Evolutionary conservation across 2,888 invertebrate species (phyloP).

Genomic region (Agrochola lychnidis): DNA sequence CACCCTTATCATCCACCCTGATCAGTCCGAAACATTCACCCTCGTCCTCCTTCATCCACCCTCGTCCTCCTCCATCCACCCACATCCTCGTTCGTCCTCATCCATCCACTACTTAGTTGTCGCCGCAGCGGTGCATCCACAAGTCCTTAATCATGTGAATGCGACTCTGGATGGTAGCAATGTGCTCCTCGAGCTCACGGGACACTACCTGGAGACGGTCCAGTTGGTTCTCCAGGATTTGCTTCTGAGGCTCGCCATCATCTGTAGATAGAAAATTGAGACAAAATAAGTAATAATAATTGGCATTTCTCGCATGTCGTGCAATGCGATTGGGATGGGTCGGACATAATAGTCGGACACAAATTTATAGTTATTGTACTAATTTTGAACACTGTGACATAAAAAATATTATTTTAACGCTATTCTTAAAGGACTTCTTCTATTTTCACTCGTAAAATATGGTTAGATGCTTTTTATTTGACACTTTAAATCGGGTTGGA

Average conservation of each 20-base stretch:
- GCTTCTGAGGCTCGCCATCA: constrained; percentile 21
- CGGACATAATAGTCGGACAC: no score
- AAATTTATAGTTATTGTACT: no score
- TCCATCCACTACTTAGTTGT: constrained; percentile 38
- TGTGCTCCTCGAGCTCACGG: constrained; percentile 53
- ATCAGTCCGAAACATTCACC: constrained; percentile 11
- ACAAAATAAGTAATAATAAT: no score
- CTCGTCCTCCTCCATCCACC: not conserved
- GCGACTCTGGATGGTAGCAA: constrained; percentile 56
- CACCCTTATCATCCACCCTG: constrained; percentile 14
- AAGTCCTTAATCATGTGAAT: constrained; percentile 62
- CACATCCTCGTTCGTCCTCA: not conserved
- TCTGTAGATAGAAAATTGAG: not conserved
- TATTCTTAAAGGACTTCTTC: no score
- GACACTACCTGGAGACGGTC: constrained; percentile 48
- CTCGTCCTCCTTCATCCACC: not conserved
- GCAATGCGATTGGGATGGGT: no score
- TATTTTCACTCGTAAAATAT: no score
- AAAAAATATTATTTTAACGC: no score
- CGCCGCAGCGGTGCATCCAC: constrained; percentile 63
- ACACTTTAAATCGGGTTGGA: no score
- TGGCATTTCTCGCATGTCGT: not conserved
- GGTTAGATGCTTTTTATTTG: no score
- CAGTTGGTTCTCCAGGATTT: constrained; percentile 37
- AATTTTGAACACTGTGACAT: no score